Percentiles rank a stretch among this genome's conserved stretches.
phyloP scores from a whole-genome alignment of 2,888 invertebrate species.

The Pyralis farinalis region DNA sequence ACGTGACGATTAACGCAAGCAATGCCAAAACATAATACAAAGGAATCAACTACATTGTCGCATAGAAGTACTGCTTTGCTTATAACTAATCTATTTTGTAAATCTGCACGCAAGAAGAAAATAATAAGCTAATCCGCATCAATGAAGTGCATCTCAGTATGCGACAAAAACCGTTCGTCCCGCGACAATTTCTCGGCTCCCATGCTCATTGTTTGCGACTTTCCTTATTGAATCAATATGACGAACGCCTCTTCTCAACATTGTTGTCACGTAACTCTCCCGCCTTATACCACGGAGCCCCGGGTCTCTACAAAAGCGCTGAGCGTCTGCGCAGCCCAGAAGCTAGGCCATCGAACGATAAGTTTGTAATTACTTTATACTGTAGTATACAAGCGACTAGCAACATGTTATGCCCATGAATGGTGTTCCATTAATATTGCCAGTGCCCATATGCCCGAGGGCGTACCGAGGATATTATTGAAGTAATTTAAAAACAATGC shows the following conservation, averaged over 20 bases:
- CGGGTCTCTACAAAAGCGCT: not conserved
- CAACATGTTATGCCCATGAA: constrained; percentile 52
- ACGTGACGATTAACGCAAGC: too few relatives aligned
- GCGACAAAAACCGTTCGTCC: constrained; percentile 47
- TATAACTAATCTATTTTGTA: constrained; percentile 5
- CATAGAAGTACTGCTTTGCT: constrained; percentile 4
- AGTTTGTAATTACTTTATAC: constrained; percentile 53
- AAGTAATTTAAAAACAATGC: constrained; percentile 45
- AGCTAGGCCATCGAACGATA: constrained; percentile 38
- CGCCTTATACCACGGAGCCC: constrained; percentile 35
- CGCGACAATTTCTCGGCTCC: constrained; percentile 59
- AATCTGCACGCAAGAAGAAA: constrained; percentile 5
- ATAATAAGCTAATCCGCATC: constrained; percentile 21
- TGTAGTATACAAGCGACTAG: constrained; percentile 35
- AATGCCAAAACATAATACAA: too few relatives aligned
- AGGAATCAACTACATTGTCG: too few relatives aligned
- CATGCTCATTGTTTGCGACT: constrained; percentile 69
- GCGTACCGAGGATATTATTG: constrained; percentile 39
- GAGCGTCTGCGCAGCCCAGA: not conserved
- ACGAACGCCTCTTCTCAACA: constrained; percentile 60
- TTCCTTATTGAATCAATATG: constrained; percentile 62
- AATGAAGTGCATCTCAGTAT: constrained; percentile 28
- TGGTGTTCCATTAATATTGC: constrained; percentile 55
- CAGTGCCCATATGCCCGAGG: constrained; percentile 34
- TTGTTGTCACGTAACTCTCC: constrained; percentile 51